A percentile compares a stretch with the other conserved stretches of the same genome.
Conservation (phyloP, 2,113 vertebrate genomes). For the Marmota monax region DNA sequence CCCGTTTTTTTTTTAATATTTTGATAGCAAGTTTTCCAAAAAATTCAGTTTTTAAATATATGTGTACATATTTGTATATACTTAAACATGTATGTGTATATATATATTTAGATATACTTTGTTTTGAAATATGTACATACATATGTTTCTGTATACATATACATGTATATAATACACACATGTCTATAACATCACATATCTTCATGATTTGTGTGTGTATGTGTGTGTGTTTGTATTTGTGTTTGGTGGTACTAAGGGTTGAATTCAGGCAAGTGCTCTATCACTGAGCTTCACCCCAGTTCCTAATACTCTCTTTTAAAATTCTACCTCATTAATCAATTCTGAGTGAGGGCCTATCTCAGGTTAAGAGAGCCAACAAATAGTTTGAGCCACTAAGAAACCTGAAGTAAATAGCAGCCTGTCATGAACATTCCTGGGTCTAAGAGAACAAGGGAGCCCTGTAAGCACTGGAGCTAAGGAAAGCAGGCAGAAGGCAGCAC, state of each 20-base stretch:
- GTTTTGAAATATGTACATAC: no score
- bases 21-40: neutral
- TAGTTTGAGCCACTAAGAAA: neutral
- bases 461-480: neutral
- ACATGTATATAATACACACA: no score
- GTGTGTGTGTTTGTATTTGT: no score
- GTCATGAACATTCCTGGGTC: neutral
- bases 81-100: neutral
- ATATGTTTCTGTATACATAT: no score
- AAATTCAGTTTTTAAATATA: no score
- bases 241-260: no score
- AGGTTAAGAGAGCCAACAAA: neutral
- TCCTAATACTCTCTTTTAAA: no score
- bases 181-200: no score
- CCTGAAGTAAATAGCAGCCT: neutral
- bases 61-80: neutral
- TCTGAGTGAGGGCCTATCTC: neutral
- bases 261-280: no score
- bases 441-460: neutral
- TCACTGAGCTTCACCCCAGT: no score
- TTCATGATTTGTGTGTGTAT: no score
- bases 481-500: neutral
- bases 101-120: no score
- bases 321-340: neutral
- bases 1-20: neutral